Evolutionary conservation across 2,113 vertebrate genomes (phyloP).

Genomic region (Chauna torquata): DNA sequence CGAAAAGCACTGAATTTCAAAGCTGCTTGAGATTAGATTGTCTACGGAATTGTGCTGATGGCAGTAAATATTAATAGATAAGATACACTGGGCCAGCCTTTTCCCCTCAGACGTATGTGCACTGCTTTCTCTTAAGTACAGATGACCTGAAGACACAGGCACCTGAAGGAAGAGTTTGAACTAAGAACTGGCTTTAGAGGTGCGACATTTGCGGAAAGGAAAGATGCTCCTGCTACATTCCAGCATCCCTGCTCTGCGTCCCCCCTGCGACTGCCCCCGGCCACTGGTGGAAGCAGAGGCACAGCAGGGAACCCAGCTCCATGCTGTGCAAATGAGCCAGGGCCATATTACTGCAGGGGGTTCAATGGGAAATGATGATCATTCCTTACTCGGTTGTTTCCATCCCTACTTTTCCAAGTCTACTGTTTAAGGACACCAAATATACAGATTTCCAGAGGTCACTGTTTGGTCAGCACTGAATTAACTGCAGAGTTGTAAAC

Average conservation of each 20-base stretch:
- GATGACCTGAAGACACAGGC: neutral
- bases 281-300: neutral
- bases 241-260: neutral
- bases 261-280: neutral
- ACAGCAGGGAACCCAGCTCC: neutral
- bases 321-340: neutral
- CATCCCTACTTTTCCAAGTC: neutral
- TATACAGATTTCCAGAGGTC: neutral
- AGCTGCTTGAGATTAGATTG: neutral
- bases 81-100: neutral
- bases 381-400: neutral
- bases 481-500: neutral
- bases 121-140: neutral
- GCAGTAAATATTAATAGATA: slow-evolving; percentile 47
- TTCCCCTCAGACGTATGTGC: neutral
- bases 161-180: neutral
- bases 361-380: neutral
- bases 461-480: neutral
- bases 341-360: neutral
- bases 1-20: slow-evolving; percentile 30
- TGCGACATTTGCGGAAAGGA: neutral
- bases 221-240: neutral
- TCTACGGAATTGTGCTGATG: slow-evolving; percentile 4
- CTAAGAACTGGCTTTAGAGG: neutral
- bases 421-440: neutral